A percentile compares a stretch with the other conserved stretches of the same genome.
Conservation (phyloP, 35 echinoderm and acorn worm genomes). For the Holothuria glaberrima region DNA sequence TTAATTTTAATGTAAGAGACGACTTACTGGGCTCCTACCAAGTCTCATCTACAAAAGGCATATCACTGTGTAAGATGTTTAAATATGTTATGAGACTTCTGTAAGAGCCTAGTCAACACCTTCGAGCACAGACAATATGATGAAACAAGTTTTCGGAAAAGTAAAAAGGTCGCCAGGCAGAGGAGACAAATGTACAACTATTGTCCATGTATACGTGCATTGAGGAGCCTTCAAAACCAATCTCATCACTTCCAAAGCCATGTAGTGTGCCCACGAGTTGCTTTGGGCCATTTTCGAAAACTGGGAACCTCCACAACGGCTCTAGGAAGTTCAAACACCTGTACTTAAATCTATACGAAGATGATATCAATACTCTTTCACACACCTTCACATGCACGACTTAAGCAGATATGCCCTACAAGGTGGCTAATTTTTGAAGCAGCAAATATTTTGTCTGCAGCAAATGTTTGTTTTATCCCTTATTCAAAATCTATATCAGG, state of each 20-base stretch:
- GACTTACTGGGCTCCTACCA: slow-evolving; percentile 60
- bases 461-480: no score
- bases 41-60: slow-evolving; percentile 26
- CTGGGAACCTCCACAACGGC: slow-evolving; percentile 63
- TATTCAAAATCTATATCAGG: no score
- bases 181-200: slow-evolving; percentile 60
- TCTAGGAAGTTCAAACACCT: slow-evolving; percentile 70
- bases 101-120: no score
- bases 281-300: slow-evolving; percentile 58
- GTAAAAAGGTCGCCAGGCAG: slow-evolving; percentile 71
- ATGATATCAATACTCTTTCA: background rate
- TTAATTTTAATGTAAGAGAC: slow-evolving; percentile 50
- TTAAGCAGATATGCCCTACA: slow-evolving; percentile 73
- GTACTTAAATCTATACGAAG: slow-evolving; percentile 34
- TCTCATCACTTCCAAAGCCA: slow-evolving; percentile 42
- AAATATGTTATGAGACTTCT: slow-evolving; percentile 21
- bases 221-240: slow-evolving; percentile 54
- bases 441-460: no score
- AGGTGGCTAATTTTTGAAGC: slow-evolving; percentile 50
- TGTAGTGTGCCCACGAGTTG: slow-evolving; percentile 44
- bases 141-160: slow-evolving; percentile 62
- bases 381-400: background rate
- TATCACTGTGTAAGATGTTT: slow-evolving; percentile 38
- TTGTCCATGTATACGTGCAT: slow-evolving; percentile 58
- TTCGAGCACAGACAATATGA: slow-evolving; percentile 77